These are phyloP conservation scores for Anoncus sp. DNA, from an alignment of 2,888 invertebrate species.

Conservation along the genomic window DNA sequence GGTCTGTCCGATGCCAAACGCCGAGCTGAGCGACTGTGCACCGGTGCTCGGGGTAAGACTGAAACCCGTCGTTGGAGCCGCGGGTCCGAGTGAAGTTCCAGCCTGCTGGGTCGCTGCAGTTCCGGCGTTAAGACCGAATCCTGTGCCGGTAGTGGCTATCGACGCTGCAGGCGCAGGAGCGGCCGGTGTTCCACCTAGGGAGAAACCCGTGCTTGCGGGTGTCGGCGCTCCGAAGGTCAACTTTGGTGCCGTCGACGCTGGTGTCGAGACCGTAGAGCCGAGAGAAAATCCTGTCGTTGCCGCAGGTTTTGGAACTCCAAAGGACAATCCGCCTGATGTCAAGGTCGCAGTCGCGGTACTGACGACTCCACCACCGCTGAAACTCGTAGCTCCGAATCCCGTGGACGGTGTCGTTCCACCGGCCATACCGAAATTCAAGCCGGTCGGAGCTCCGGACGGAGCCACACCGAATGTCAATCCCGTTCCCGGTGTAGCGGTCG, in stretches of 20 bases:
- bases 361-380: slow-evolving; percentile 51
- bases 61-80: slow-evolving; percentile 66
- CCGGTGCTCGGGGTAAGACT: slow-evolving; percentile 49
- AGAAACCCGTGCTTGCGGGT: slow-evolving; percentile 54
- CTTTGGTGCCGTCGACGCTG: slow-evolving; percentile 63
- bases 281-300: slow-evolving; percentile 66
- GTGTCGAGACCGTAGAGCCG: slow-evolving; percentile 58
- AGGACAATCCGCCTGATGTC: slow-evolving; percentile 53
- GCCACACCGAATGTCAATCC: slow-evolving; percentile 63
- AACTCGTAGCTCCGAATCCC: slow-evolving; percentile 45
- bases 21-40: slow-evolving; percentile 49
- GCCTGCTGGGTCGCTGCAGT: slow-evolving; percentile 51
- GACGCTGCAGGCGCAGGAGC: slow-evolving; percentile 47
- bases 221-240: slow-evolving; percentile 42
- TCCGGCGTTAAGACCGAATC: slow-evolving; percentile 49
- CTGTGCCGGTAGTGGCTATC: slow-evolving; percentile 27
- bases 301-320: slow-evolving; percentile 68
- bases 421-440: slow-evolving; percentile 66
- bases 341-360: slow-evolving; percentile 60
- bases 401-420: slow-evolving; percentile 25
- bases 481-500: slow-evolving; percentile 31
- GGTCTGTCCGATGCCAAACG: slow-evolving; percentile 68
- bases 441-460: slow-evolving; percentile 53
- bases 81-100: slow-evolving; percentile 49
- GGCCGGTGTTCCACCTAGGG: slow-evolving; percentile 52